phyloP scores from a whole-genome alignment of 2,113 vertebrate genomes.

The Nanger granti region DNA sequence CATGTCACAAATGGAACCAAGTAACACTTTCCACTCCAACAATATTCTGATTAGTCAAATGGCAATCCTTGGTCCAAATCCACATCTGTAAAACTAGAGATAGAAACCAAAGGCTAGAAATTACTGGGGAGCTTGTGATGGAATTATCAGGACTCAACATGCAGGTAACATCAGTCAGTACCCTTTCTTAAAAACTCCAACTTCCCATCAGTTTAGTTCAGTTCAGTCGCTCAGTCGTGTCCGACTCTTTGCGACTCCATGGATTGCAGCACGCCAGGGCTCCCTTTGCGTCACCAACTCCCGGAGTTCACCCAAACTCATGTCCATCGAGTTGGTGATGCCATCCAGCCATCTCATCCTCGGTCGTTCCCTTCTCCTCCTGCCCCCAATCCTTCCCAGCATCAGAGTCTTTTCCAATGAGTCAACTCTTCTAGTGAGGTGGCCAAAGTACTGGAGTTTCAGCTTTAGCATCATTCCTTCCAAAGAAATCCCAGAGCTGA shows the following conservation, averaged over 20 bases:
- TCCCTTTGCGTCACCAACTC: too few relatives aligned
- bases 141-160: neutral
- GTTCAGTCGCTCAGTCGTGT: accelerated
- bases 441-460: too few relatives aligned
- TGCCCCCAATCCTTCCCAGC: too few relatives aligned
- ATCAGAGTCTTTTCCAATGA: too few relatives aligned
- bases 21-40: neutral
- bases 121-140: neutral
- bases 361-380: too few relatives aligned
- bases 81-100: neutral
- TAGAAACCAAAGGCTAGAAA: neutral
- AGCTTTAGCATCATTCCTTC: too few relatives aligned
- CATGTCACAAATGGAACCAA: neutral
- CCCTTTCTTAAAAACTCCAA: neutral
- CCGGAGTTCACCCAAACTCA: too few relatives aligned
- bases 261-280: accelerated
- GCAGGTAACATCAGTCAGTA: neutral
- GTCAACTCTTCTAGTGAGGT: too few relatives aligned
- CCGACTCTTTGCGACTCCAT: too few relatives aligned
- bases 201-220: neutral
- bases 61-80: neutral
- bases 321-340: accelerated
- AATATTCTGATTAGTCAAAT: neutral
- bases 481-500: too few relatives aligned
- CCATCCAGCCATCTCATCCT: too few relatives aligned